Base-by-base conservation (phyloP, 2,888 invertebrate species). In the Amaurobius ferox region DNA sequence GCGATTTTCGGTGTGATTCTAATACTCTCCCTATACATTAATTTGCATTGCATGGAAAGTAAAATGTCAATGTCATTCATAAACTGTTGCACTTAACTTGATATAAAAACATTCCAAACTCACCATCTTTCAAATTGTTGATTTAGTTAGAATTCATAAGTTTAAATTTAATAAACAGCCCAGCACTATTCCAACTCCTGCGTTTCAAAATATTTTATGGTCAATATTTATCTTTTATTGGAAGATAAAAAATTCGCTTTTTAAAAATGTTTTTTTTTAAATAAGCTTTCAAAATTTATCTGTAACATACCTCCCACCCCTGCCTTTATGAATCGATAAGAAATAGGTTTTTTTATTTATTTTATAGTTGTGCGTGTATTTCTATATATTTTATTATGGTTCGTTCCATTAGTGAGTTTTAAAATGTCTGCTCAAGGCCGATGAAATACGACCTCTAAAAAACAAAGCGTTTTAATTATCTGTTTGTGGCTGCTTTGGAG, bases 281-380 rank as follows among this genome's bases (percentile, higher is more conserved):
- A 44, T 61, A 40, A 39, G 32, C 40, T 70, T 29, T 62, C 30
- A 71, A 71, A 70, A 79, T 79, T 78, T 79, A 79, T 79, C 55
- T n/a, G n/a, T 61, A 35, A 26, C 70, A 77, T 67, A n/a, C 68
- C 16, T 19, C 55, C 55, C 55, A 2, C 23, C 55, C 16, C 9
- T 23, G 23, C 11, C 68, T 39, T 16, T 9, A 30, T 30, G 71
- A 70, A 79, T 79, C 78, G 62, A 79, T 79, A 70, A 29, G 28
- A 79, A 68, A 70, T 70, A 62, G 29, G 30, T 29, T 61, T 62
- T 39, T 55, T 70, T 62, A 55, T 62, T 19, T 44, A 40, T 68
- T 68, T 40, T 40, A 55, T 55, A 55, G 32, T 32, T 66, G 67
- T 70, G 62, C 19, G 30, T 68, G 68, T 55, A 48, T 26, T 19